A percentile compares a stretch with the other conserved stretches of the same genome.
Conservation (phyloP, 2,797 vertebrate genomes). For the Peromyscus eremicus region DNA sequence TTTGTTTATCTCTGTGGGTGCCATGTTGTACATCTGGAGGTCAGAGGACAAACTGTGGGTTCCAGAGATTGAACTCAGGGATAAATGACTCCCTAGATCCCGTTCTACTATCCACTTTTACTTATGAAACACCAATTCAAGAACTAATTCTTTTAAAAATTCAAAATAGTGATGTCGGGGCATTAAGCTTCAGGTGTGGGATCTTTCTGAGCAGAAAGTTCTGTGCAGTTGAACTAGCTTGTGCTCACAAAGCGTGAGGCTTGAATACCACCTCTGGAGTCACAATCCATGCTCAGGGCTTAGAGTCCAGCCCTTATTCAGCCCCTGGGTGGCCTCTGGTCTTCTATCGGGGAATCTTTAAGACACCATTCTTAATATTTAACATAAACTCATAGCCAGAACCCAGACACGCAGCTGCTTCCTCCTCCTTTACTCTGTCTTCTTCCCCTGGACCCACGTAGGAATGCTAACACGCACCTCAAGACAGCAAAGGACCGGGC, state of each 20-base stretch:
- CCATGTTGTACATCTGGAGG: neutral
- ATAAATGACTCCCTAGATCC: neutral
- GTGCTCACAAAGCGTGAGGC: neutral
- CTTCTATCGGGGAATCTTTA: neutral
- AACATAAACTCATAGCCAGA: neutral
- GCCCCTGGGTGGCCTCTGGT: neutral
- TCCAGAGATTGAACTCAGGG: neutral
- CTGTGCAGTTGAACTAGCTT: neutral
- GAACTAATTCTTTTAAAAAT: neutral
- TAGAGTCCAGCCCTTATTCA: neutral
- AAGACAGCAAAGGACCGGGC: neutral
- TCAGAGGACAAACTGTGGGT: neutral
- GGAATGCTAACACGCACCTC: neutral
- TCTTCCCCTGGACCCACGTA: neutral
- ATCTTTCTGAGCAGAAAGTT: neutral
- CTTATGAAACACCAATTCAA: constrained; percentile 38
- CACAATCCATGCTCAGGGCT: neutral
- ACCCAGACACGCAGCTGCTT: neutral
- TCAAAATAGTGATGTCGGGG: neutral
- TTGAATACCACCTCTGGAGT: neutral
- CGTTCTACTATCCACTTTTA: neutral
- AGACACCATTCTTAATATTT: neutral
- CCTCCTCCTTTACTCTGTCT: neutral
- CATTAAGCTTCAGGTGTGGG: neutral
- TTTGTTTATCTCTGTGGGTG: neutral